Base-by-base conservation (phyloP, 2,113 vertebrate species). In the Psilopsiagon aymara region DNA sequence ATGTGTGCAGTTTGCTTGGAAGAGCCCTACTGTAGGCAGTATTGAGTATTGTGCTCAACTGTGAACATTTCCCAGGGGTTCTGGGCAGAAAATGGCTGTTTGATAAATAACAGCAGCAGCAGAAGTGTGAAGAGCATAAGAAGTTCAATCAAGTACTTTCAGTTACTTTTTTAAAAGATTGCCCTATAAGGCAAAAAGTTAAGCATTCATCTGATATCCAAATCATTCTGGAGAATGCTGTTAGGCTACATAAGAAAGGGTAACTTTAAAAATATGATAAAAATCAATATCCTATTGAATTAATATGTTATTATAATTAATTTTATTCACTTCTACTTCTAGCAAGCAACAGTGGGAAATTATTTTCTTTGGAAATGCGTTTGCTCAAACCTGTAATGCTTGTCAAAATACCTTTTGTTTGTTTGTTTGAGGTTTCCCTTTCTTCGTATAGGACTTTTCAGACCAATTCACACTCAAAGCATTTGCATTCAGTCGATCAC, bases 121-220 rank as follows among this genome's bases (percentile, higher is more conserved):
- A 83, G 85, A 92, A 95, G 86, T 88, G 87, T 2, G 6, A 97
- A 84, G 83, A 73, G 82, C 18, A 2, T 60, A 86, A 73, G 93
- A 95, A 92, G 91, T 52, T 76, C 83, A 96, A 43, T 82, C 81
- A 94, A 60, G 81, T 94, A 91, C 83, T 91, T 95, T 73, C 73
- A 77, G 52, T 88, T 71, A 67, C 82, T 90, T 90, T 94, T 51
- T 43, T 39, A 93, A 91, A 94, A 84, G 64, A 39, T 64, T 35
- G 68, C 44, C 23, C 59, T 84, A 51, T 55, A 77, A 71, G 24
- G 73, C 62, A 87, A 91, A 77, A 86, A 82, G 29, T 49, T 23
- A 81, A 86, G 77, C 49, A 67, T 91, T 85, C 25, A 59, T 13
- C 20, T 91, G 66, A 92, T 91, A 70, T 82, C 9, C 24, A 73